phyloP scores from a whole-genome alignment of 2,113 vertebrate genomes.

The Eudyptes chrysolophus region DNA sequence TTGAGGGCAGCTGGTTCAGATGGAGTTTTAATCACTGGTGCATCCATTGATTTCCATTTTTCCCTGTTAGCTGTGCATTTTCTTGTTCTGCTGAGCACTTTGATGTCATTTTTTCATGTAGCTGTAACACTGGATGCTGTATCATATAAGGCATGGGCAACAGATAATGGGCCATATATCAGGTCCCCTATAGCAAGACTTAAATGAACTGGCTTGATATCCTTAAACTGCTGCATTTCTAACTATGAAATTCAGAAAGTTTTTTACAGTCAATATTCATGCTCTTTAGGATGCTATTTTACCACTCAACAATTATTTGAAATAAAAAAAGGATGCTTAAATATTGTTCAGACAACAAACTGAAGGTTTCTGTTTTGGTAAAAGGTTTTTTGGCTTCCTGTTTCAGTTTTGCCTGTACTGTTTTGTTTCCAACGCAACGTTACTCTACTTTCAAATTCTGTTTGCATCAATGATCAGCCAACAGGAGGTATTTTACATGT shows the following conservation, averaged over 20 bases:
- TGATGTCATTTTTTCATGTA: not conserved
- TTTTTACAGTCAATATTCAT: not conserved
- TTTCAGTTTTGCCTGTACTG: not conserved
- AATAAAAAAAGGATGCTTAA: not conserved
- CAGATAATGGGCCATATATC: not conserved
- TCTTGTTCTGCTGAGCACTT: not conserved
- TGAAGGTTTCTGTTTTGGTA: not conserved
- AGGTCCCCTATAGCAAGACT: not conserved
- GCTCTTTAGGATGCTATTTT: not conserved
- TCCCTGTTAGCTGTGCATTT: not conserved
- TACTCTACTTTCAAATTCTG: not conserved
- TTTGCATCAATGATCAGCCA: not conserved
- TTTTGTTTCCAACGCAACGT: not conserved
- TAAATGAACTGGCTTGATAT: not conserved
- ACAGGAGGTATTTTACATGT: not conserved
- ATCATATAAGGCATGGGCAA: not conserved
- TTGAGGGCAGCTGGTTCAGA: not conserved
- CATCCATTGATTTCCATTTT: not conserved
- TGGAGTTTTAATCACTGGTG: not conserved
- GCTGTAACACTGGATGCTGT: not conserved
- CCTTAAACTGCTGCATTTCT: not conserved
- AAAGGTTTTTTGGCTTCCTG: not conserved
- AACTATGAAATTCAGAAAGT: not conserved
- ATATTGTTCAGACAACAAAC: not conserved
- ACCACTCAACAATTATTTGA: not conserved